Conservation (phyloP, 2,113 vertebrate species). For the Cyanoramphus novaezelandiae region DNA sequence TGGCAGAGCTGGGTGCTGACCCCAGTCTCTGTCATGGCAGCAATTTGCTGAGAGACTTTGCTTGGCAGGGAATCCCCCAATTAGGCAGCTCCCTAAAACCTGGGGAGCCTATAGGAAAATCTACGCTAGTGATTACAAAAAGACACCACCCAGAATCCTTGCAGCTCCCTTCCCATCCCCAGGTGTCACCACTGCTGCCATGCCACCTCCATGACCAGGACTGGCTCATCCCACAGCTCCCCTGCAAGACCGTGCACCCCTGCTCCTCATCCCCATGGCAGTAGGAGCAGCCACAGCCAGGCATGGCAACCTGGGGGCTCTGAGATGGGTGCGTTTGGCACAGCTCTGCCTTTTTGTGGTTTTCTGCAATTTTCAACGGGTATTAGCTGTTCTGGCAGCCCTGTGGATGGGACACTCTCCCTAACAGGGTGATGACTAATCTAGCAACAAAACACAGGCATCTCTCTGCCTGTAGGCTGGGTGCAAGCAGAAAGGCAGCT, state of each 20-base stretch:
- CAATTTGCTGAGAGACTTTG: not conserved
- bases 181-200: not conserved
- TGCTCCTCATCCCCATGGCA: accelerated
- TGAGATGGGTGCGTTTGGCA: not conserved
- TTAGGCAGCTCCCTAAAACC: not conserved
- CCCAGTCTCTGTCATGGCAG: not conserved
- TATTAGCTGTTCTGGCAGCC: not conserved
- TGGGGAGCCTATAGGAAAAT: not conserved
- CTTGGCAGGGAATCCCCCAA: accelerated
- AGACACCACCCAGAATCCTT: not conserved
- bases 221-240: not conserved
- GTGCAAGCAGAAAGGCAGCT: not conserved
- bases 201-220: not conserved
- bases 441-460: not conserved
- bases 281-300: accelerated
- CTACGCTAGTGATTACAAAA: not conserved
- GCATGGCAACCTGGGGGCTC: not conserved
- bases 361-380: not conserved
- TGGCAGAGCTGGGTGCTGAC: not conserved
- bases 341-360: not conserved
- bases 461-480: not conserved
- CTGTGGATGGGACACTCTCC: not conserved
- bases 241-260: not conserved
- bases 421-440: not conserved
- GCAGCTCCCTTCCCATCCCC: not conserved